Evolutionary conservation across 2,113 vertebrate species (phyloP), one percentile per base, ranked within the genome.

Genomic region (Peromyscus californicus): DNA sequence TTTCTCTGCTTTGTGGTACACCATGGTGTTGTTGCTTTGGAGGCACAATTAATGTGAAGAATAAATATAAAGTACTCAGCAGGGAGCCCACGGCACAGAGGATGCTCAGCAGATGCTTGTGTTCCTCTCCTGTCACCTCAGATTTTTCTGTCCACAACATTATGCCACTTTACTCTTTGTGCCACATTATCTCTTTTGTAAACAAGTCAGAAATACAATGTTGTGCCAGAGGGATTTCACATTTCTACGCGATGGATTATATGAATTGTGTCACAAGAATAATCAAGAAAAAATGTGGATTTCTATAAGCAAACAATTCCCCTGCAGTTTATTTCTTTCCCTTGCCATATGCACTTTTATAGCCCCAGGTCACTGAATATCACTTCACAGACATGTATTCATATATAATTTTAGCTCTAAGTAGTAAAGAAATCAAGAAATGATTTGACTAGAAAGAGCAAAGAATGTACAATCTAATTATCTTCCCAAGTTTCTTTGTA

Each of bases 381-480:
- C 26, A 85, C 78, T 84, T 94, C 70, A 80, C 2, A 87, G 51
- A 85, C 24, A 88, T 59, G 5, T 83, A 24, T 86, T 93, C 42
- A 78, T 84, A 82, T 2, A 93, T 4, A 29, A 22, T 63, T 95
- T 97, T 16, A 96, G 86, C 7, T 80, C 12, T 96, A 54, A 42
- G n/a, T 89, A 97, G 92, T 84, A 90, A 97, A 61, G 94, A 90
- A 97, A 61, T 93, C 65, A 94, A 90, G 74, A 76, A 1, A 13
- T 93, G 82, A 48, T 93, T 97, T 95, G 82, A 0, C 51, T 91
- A 42, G 29, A 91, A 96, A 48, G 36, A 0, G 36, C 92, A 86
- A 72, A 19, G 7, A 48, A 0, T 67, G 42, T 79, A 7, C 16
- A 90, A 91, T 92, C 3, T 29, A 2, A 48, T 54, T 97, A 90